Conservation (phyloP, 2,113 vertebrate genomes). For the Nasalis larvatus region DNA sequence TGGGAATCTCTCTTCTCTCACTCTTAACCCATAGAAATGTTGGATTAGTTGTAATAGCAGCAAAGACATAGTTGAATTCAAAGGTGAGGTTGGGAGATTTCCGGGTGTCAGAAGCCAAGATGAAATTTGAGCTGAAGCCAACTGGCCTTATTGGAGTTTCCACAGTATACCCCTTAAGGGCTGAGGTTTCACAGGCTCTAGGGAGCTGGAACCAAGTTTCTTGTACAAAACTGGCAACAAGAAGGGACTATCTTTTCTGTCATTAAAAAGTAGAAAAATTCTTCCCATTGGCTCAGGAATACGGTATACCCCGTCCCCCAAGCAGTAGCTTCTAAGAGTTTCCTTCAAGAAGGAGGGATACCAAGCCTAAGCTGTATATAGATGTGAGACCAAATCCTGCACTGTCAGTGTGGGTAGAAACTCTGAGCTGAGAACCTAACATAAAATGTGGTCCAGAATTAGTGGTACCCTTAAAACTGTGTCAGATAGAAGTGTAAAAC, state of each 20-base stretch:
- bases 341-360: not conserved
- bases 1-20: not conserved
- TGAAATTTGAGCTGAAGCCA: not conserved
- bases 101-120: not conserved
- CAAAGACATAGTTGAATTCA: not conserved
- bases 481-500: not conserved
- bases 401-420: not conserved
- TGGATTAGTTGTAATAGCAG: not conserved
- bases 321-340: not conserved
- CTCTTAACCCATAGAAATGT: no score
- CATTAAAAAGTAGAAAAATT: not conserved
- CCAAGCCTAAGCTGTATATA: accelerated
- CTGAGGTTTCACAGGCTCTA: not conserved
- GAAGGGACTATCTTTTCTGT: not conserved
- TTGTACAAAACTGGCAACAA: not conserved
- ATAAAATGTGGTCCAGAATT: not conserved
- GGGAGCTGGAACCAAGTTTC: not conserved
- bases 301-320: not conserved
- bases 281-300: not conserved
- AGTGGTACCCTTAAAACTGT: not conserved
- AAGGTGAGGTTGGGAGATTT: not conserved
- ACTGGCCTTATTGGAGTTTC: not conserved
- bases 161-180: not conserved
- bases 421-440: not conserved
- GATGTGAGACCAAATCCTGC: not conserved